These are phyloP conservation scores for Diplodus puntazzo DNA, from an alignment of 2,797 vertebrate species.

Conservation along the genomic window DNA sequence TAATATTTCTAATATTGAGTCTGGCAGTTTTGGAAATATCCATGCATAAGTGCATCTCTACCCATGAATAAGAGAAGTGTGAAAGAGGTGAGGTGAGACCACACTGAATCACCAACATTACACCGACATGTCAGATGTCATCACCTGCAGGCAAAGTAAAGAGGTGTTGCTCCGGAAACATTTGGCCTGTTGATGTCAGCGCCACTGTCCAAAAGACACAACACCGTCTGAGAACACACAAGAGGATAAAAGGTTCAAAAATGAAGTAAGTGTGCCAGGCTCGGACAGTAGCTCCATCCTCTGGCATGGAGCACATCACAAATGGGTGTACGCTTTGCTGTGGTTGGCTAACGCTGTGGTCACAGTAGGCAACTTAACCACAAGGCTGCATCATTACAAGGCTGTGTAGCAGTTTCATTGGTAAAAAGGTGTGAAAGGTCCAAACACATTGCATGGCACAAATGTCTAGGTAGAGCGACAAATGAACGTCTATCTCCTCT, in stretches of 20 bases:
- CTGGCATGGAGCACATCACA: not conserved
- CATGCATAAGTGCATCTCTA: not conserved
- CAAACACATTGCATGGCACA: too few species aligned
- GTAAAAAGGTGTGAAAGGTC: too few species aligned
- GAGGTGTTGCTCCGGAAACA: conserved; percentile 96
- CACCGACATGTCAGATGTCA: not conserved
- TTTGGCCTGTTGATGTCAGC: conserved; percentile 98
- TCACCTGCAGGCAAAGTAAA: conserved; percentile 99
- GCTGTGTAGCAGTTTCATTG: too few species aligned
- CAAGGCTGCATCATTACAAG: not conserved
- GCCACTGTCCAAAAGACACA: conserved; percentile 97
- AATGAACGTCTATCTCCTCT: too few species aligned
- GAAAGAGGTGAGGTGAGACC: not conserved
- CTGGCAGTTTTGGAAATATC: not conserved
- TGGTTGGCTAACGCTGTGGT: not conserved
- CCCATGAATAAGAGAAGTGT: not conserved
- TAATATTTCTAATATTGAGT: not conserved
- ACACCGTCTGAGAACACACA: conserved; percentile 88
- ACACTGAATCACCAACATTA: not conserved
- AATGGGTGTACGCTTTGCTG: not conserved
- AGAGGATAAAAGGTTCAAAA: not conserved
- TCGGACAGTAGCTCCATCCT: not conserved
- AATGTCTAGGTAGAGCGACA: too few species aligned
- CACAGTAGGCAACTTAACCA: not conserved
- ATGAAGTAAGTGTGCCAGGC: not conserved